Base-by-base conservation (phyloP, 92 coral and sea anemone genomes). In the Galaxea fascicularis region DNA sequence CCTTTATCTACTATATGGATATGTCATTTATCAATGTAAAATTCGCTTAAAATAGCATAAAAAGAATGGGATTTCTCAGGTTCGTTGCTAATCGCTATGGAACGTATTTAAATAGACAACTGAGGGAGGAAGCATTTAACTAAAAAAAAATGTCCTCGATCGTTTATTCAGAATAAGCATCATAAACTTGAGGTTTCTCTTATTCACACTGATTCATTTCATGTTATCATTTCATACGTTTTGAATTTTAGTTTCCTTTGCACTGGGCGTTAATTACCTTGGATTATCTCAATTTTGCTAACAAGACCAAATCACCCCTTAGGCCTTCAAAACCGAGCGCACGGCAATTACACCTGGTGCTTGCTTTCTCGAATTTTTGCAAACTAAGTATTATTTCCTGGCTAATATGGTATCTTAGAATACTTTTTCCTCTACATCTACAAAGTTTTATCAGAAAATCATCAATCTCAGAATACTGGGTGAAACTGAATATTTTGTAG, bases 41-140 rank as follows among this genome's bases (percentile, higher is more conserved):
- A 57, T 57, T 30, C 80, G 66, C 25, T 76, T 57, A n/a, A 35
- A 77, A 59, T 62, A 21, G 56, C 71, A 22, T 24, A 62, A 31
- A 45, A 14, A 77, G 70, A 41, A 77, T 58, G n/a, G 26, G 0
- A 76, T 76, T 76, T 58, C 64, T 13, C 54, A 57, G 31, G 57
- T 25, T 62, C 3, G 25, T 24, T 52, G 52, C 9, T 76, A 57
- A 76, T 76, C 65, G 31, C 52, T 13, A 14, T 12, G 26, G 21
- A 74, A 17, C 44, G 17, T 29, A 74, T 20, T 26, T 16, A 53
- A 53, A 74, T 76, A 28, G 7, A 18, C 66, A 58, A 4, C 53
- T 64, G 15, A 25, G n/a, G 22, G 35, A 75, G 41, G 3, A 35
- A 35, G 6, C 41, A 35, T 35, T 35, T 35, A 49, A 49, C 54